phyloP scores from a whole-genome alignment of 2,797 vertebrate species.

The Amniataba percoides region DNA sequence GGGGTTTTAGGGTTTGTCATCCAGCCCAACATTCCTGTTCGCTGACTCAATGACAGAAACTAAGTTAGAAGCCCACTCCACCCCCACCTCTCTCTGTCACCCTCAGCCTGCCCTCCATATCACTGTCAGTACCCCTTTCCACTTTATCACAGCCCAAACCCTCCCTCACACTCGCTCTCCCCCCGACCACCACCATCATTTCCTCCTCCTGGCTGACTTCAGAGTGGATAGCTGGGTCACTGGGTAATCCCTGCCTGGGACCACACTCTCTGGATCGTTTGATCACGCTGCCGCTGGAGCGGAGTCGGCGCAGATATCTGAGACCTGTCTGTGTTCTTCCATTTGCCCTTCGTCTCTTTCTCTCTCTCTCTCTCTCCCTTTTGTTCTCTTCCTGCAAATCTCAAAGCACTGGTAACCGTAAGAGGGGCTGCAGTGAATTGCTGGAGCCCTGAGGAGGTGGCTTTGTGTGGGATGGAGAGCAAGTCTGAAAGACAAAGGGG shows the following conservation, averaged over 20 bases:
- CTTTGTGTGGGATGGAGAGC: slow-evolving; percentile 42
- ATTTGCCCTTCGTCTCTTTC: slow-evolving; percentile 50
- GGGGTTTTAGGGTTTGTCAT: slow-evolving; percentile 82
- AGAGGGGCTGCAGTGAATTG: slow-evolving; percentile 33
- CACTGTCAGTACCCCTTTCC: slow-evolving; percentile 66
- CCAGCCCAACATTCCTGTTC: slow-evolving; percentile 83
- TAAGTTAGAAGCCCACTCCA: slow-evolving; percentile 60
- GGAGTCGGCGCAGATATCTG: slow-evolving; percentile 57
- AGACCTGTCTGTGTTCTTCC: slow-evolving; percentile 56
- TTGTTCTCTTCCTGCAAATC: slow-evolving; percentile 62
- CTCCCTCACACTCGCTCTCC: slow-evolving; percentile 34
- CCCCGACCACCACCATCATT: not conserved
- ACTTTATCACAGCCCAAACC: slow-evolving; percentile 70
- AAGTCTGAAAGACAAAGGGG: slow-evolving; percentile 31
- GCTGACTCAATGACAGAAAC: slow-evolving; percentile 85
- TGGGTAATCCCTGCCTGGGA: slow-evolving; percentile 73
- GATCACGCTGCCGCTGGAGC: slow-evolving; percentile 65
- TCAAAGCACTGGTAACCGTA: slow-evolving; percentile 34
- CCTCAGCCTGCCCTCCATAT: slow-evolving; percentile 62
- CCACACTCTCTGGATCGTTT: slow-evolving; percentile 65
- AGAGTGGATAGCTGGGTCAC: slow-evolving; percentile 54
- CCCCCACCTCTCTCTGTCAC: slow-evolving; percentile 65
- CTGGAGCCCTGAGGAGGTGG: slow-evolving; percentile 41
- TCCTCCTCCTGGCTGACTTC: slow-evolving; percentile 49
- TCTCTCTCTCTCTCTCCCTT: slow-evolving; percentile 51